These are phyloP conservation scores for Diplazon laetatorius DNA, from an alignment of 2,888 invertebrate species.

Conservation along the genomic window DNA sequence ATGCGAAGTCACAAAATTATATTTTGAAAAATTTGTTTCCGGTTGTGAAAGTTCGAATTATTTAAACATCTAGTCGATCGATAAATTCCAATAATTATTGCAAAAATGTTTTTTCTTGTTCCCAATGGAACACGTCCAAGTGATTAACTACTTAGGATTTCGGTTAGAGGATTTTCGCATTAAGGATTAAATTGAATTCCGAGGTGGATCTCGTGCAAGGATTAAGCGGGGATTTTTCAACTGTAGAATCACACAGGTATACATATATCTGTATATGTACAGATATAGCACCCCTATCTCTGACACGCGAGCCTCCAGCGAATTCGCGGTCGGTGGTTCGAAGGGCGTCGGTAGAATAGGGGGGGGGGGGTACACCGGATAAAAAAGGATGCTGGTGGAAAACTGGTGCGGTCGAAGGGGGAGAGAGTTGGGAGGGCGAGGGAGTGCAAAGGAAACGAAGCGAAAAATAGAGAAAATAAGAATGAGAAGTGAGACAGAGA, in stretches of 20 bases:
- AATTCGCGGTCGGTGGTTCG: slow-evolving; percentile 32
- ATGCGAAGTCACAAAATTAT: too few relatives aligned
- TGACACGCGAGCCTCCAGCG: slow-evolving; percentile 29
- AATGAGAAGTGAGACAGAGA: slow-evolving; percentile 50
- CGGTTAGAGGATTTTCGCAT: slow-evolving; percentile 36
- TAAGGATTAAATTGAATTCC: slow-evolving; percentile 41
- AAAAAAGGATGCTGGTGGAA: slow-evolving; percentile 24
- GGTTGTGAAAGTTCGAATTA: too few relatives aligned
- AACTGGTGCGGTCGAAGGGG: not conserved
- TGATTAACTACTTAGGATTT: slow-evolving; percentile 27
- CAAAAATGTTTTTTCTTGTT: not conserved
- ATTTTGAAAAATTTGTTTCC: too few relatives aligned
- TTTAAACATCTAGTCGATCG: not conserved
- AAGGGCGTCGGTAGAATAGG: slow-evolving; percentile 27
- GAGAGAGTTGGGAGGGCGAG: too few relatives aligned
- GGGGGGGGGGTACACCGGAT: slow-evolving; percentile 1
- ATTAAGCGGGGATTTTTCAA: slow-evolving; percentile 39
- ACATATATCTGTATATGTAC: not conserved
- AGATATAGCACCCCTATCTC: slow-evolving; percentile 22
- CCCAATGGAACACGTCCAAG: not conserved
- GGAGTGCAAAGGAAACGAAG: slow-evolving; percentile 5
- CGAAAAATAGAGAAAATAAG: slow-evolving; percentile 16
- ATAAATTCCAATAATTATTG: not conserved
- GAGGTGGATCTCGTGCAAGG: slow-evolving; percentile 28
- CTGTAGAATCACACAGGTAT: slow-evolving; percentile 20